Evolutionary conservation across 2,888 invertebrate species (phyloP), one percentile per base, ranked within the genome.

Genomic region (Gymnosoma rotundatum): DNA sequence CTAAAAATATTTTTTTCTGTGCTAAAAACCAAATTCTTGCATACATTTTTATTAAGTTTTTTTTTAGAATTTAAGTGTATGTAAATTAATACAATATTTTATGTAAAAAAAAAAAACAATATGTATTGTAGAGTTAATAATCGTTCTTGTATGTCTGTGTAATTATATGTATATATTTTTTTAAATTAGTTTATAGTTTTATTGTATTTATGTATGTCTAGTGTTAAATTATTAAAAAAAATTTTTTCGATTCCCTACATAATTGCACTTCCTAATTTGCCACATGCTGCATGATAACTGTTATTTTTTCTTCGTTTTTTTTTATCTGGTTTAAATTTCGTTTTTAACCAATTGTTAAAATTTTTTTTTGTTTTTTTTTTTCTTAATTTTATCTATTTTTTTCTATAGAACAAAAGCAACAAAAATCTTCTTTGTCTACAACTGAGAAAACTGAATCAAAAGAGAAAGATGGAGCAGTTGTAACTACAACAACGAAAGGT

Each of bases 401-500:
- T 67, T 69, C 58, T 32, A n/a, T 56, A 84, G 84, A 89, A 81
- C 87, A 83, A 87, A 86, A 87, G 83, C 86, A 87, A 88, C 88
- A 72, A 87, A 88, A 89, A 88, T 86, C 66, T 80, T 76, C 76
- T 67, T 82, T 86, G 72, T 83, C 91, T 86, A 91, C 91, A 85
- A 92, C 91, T 73, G 90, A 92, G 89, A 92, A 90, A 87, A 91
- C 91, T 92, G 94, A 90, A 93, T 94, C 89, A 91, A 94, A 92
- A 92, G 93, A 93, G 84, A 93, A 93, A 89, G 93, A 94, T 93
- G 94, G 93, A 92, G 93, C 92, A 89, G 93, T 93, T 89, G 94
- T 93, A 91, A 94, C 94, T 90, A 94, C 93, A 90, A 94, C 93
- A 91, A 93, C 94, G 83, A 94, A 94, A 94, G 94, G 94, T 94